These are phyloP conservation scores for Passerina amoena DNA, from an alignment of 2,113 vertebrate genomes.

Conservation along the genomic window DNA sequence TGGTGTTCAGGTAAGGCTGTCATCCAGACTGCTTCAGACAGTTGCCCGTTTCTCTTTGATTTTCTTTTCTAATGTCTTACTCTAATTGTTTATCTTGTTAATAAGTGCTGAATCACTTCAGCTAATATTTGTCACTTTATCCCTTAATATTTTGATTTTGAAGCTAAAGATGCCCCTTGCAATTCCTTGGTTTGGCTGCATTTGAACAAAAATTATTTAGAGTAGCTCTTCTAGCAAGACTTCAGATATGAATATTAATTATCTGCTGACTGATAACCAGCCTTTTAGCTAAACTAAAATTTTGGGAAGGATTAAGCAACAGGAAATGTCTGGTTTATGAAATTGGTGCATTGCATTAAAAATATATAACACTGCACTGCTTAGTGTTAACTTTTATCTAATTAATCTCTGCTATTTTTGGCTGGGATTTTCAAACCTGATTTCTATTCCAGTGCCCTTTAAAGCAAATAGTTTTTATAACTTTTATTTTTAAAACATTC, in stretches of 20 bases:
- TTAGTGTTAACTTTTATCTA: background rate
- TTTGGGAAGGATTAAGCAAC: background rate
- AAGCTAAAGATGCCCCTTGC: background rate
- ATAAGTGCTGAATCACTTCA: background rate
- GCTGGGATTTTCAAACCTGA: background rate
- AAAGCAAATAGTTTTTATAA: background rate
- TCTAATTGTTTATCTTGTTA: background rate
- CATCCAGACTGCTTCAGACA: background rate
- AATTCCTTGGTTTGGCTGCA: background rate
- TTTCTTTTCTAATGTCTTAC: background rate
- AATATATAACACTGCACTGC: background rate
- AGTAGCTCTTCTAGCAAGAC: background rate
- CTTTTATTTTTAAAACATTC: background rate
- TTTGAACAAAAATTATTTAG: background rate
- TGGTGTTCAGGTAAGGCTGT: background rate
- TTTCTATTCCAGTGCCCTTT: background rate
- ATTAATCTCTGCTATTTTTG: background rate
- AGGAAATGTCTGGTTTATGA: background rate
- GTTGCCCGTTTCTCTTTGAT: background rate
- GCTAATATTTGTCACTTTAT: background rate
- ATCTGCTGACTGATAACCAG: background rate
- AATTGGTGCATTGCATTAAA: background rate
- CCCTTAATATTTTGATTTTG: background rate
- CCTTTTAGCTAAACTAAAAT: background rate
- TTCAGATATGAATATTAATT: background rate